Evolutionary conservation across 1,140 invertebrate genomes (phyloP).

Genomic region (Uloborus diversus): DNA sequence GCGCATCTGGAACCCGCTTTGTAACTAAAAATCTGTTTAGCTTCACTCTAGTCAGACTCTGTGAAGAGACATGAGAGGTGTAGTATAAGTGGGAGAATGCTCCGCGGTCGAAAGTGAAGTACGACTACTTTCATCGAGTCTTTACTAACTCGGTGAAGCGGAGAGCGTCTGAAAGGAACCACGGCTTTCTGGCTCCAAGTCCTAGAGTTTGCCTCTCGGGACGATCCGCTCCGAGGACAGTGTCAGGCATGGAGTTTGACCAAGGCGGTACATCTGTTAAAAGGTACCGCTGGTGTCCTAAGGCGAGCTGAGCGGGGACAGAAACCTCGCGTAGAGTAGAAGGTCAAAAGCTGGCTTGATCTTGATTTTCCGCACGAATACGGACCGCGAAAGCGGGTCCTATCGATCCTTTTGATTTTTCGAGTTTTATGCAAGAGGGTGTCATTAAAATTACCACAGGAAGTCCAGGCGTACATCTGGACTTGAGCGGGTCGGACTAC

Average conservation of each 20-base stretch:
- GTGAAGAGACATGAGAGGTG: too few relatives aligned
- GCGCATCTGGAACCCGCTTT: too few relatives aligned
- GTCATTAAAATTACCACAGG: slow-evolving; percentile 87
- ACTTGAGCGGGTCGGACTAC: too few relatives aligned
- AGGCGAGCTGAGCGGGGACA: slow-evolving; percentile 81
- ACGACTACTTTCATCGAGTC: slow-evolving; percentile 64
- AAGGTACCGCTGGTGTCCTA: slow-evolving; percentile 87
- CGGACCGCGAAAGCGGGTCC: slow-evolving; percentile 80
- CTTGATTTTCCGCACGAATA: slow-evolving; percentile 79
- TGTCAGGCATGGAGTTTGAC: slow-evolving; percentile 82
- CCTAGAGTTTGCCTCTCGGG: slow-evolving; percentile 59
- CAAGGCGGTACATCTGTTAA: slow-evolving; percentile 84
- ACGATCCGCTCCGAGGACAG: slow-evolving; percentile 74
- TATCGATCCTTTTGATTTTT: slow-evolving; percentile 67
- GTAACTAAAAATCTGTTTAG: slow-evolving; percentile 86
- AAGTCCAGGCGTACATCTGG: slow-evolving; percentile 81
- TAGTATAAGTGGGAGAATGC: too few relatives aligned
- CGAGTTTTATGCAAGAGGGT: slow-evolving; percentile 81
- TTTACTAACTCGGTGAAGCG: slow-evolving; percentile 18
- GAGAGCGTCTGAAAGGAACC: neutral
- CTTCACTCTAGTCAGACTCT: slow-evolving; percentile 73
- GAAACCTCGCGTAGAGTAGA: slow-evolving; percentile 84
- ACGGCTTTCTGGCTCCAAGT: slow-evolving; percentile 65
- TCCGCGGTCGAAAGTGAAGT: slow-evolving; percentile 71
- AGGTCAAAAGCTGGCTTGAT: slow-evolving; percentile 73